phyloP scores from a whole-genome alignment of 2,888 invertebrate species.

The Aspidiotus rigidus region DNA sequence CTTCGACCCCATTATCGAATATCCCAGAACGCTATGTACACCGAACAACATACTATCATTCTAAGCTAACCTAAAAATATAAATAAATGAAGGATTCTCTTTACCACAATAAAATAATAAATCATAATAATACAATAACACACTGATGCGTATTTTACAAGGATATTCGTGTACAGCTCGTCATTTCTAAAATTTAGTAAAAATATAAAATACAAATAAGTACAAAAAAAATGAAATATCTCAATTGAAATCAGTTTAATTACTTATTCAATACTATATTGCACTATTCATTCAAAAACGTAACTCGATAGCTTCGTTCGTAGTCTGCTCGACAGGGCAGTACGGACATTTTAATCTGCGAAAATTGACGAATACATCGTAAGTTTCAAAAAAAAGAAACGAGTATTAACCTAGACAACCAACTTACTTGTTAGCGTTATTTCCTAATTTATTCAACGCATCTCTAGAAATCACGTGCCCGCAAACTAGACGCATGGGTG shows the following conservation, averaged over 20 bases:
- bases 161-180: conserved; percentile 22
- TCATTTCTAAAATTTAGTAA: conserved; percentile 20
- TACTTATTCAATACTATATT: conserved; percentile 6
- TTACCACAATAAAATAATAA: not conserved
- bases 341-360: conserved; percentile 95
- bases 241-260: conserved; percentile 1
- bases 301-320: conserved; percentile 83
- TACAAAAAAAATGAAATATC: conserved; percentile 21
- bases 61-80: not conserved
- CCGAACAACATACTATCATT: not conserved
- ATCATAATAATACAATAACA: not conserved
- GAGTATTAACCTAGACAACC: not conserved
- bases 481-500: conserved; percentile 92
- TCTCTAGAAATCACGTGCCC: conserved; percentile 98
- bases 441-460: conserved; percentile 88
- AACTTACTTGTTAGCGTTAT: conserved; percentile 71
- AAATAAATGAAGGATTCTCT: not conserved
- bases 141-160: conserved; percentile 27
- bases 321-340: conserved; percentile 93
- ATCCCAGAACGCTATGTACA: not conserved
- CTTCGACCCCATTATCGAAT: too few relatives aligned
- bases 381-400: not conserved
- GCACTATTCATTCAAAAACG: conserved; percentile 60
- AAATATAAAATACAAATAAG: conserved; percentile 27
- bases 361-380: conserved; percentile 41